A percentile compares a stretch with the other conserved stretches of the same genome.
Evolutionary conservation across 2,797 vertebrate species (phyloP).

Genomic region (Enteromius mattozi): DNA sequence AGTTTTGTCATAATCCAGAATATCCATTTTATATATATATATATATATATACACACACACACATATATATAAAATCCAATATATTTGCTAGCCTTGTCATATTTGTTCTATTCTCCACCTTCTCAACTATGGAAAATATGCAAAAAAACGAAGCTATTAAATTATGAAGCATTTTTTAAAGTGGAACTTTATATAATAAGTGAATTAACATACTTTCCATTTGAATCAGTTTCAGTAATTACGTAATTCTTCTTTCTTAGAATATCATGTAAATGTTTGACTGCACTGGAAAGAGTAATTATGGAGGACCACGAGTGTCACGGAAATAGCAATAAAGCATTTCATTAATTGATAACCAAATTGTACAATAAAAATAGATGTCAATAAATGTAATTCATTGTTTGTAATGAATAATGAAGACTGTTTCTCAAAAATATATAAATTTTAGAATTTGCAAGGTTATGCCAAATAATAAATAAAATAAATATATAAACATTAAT

Average conservation of each 20-base stretch:
- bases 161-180: neutral
- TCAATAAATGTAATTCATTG: too few relatives aligned
- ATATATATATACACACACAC: too few relatives aligned
- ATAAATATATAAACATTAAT: too few relatives aligned
- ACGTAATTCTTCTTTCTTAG: neutral
- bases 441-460: neutral
- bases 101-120: neutral
- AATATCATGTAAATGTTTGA: neutral
- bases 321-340: too few relatives aligned
- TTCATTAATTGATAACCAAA: too few relatives aligned
- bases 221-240: neutral
- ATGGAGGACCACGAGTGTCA: too few relatives aligned
- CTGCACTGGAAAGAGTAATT: neutral
- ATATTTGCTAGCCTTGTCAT: neutral
- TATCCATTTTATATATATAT: too few relatives aligned
- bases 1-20: slow-evolving; percentile 4
- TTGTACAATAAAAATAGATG: too few relatives aligned
- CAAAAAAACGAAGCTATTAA: neutral
- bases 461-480: neutral
- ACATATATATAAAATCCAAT: too few relatives aligned
- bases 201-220: neutral
- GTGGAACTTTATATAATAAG: neutral
- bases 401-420: neutral
- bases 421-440: neutral
- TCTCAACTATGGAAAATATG: neutral